A percentile compares a stretch with the other conserved stretches of the same genome.
These are phyloP conservation scores for Amiota communis DNA, from an alignment of 2,888 invertebrate species.

Conservation along the genomic window DNA sequence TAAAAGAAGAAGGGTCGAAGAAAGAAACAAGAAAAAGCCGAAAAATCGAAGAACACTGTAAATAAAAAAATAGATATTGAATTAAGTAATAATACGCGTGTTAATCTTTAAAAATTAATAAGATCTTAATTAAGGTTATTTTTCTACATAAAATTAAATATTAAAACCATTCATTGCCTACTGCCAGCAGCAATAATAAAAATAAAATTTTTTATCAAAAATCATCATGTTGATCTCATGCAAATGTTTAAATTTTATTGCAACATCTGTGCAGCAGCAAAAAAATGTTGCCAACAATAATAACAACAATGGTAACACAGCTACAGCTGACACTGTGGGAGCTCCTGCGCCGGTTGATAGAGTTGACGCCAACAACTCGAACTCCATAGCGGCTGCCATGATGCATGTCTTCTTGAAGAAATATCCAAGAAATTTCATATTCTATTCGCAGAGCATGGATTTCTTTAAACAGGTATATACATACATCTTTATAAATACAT, in stretches of 20 bases:
- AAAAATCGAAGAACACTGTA: too few relatives aligned
- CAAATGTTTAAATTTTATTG: constrained; percentile 81
- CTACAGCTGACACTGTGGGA: constrained; percentile 36
- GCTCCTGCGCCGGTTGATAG: constrained; percentile 30
- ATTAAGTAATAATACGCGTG: too few relatives aligned
- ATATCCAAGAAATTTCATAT: constrained; percentile 58
- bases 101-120: too few relatives aligned
- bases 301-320: constrained; percentile 28
- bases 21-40: too few relatives aligned
- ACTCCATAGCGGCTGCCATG: constrained; percentile 43
- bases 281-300: constrained; percentile 41
- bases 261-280: constrained; percentile 50
- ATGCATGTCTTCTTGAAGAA: constrained; percentile 57
- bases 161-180: constrained; percentile 9
- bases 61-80: too few relatives aligned
- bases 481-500: not conserved
- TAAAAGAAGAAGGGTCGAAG: too few relatives aligned
- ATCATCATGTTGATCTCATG: constrained; percentile 75
- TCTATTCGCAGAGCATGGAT: constrained; percentile 63
- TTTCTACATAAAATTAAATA: too few relatives aligned
- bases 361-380: constrained; percentile 33
- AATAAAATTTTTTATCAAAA: not conserved
- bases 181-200: constrained; percentile 32
- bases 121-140: too few relatives aligned
- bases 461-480: constrained; percentile 68